These are phyloP conservation scores for Triplophysa bombifrons DNA, from an alignment of 2,797 vertebrate genomes.

Conservation along the genomic window DNA sequence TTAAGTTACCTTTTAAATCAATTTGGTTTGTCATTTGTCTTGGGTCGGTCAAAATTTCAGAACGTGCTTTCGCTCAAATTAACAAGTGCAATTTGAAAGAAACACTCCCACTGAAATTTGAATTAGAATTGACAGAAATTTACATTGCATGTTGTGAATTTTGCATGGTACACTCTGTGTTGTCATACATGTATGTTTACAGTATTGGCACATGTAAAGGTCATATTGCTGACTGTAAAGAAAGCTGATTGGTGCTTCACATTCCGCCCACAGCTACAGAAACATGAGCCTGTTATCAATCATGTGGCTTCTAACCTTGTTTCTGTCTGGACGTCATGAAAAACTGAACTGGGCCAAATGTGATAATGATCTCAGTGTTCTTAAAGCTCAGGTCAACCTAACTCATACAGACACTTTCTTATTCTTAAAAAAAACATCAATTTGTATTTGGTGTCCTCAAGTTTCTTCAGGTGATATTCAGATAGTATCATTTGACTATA, in stretches of 20 bases:
- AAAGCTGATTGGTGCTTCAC: not conserved
- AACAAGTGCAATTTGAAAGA: not conserved
- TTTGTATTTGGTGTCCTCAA: not conserved
- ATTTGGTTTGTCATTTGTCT: too few relatives aligned
- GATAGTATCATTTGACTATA: not conserved
- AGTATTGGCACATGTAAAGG: not conserved
- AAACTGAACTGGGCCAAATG: constrained; percentile 20
- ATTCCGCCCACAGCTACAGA: not conserved
- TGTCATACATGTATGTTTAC: not conserved
- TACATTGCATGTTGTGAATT: not conserved
- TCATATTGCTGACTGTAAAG: not conserved
- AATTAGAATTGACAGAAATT: too few relatives aligned
- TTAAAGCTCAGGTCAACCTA: constrained; percentile 12
- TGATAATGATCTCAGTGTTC: not conserved
- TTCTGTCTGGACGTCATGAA: not conserved
- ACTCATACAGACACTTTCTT: not conserved
- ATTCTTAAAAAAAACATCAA: not conserved
- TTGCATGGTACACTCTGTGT: not conserved
- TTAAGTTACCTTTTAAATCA: not conserved
- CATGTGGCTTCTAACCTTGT: constrained; percentile 1
- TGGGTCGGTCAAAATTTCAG: too few relatives aligned
- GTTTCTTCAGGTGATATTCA: constrained; percentile 1
- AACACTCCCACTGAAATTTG: not conserved
- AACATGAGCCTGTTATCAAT: not conserved
- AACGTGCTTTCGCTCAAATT: not conserved